Conservation (phyloP, 1,140 invertebrate genomes). For the Drosophila pruinosa region DNA sequence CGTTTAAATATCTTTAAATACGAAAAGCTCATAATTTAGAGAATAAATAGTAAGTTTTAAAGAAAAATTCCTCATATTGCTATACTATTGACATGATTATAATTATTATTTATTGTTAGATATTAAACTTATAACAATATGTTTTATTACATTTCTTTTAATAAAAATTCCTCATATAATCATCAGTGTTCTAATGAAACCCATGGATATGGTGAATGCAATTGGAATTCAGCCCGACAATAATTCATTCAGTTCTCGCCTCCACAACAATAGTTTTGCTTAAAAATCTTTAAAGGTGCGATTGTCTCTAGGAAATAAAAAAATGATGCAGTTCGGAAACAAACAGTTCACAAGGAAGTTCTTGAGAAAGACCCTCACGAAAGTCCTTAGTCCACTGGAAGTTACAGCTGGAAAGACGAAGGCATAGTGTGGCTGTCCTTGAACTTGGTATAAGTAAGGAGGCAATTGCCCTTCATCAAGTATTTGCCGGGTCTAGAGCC, state of each 20-base stretch:
- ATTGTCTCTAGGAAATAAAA: conserved; percentile 90
- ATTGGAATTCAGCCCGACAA: background rate
- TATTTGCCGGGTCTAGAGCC: conserved; percentile 94
- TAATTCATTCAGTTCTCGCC: conserved; percentile 2
- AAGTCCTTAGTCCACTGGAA: conserved; percentile 85
- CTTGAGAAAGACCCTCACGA: conserved; percentile 90
- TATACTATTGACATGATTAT: too few relatives aligned
- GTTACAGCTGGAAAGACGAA: conserved; percentile 86
- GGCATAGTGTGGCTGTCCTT: conserved; percentile 83
- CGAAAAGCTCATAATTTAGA: too few relatives aligned
- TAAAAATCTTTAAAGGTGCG: conserved; percentile 92
- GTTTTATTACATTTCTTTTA: too few relatives aligned
- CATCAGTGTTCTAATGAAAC: too few relatives aligned
- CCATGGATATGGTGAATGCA: too few relatives aligned
- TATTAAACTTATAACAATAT: too few relatives aligned
- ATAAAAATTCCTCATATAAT: too few relatives aligned
- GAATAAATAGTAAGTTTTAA: too few relatives aligned
- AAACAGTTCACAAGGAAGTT: conserved; percentile 91
- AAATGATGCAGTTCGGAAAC: conserved; percentile 90
- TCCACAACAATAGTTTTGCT: conserved; percentile 93
- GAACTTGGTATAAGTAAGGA: conserved; percentile 17
- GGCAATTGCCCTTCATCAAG: conserved; percentile 85
- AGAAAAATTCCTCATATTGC: too few relatives aligned
- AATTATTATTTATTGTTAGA: too few relatives aligned
- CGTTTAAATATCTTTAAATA: too few relatives aligned